Evolutionary conservation across 2,113 vertebrate genomes (phyloP).

Genomic region (Oostethus manadensis): DNA sequence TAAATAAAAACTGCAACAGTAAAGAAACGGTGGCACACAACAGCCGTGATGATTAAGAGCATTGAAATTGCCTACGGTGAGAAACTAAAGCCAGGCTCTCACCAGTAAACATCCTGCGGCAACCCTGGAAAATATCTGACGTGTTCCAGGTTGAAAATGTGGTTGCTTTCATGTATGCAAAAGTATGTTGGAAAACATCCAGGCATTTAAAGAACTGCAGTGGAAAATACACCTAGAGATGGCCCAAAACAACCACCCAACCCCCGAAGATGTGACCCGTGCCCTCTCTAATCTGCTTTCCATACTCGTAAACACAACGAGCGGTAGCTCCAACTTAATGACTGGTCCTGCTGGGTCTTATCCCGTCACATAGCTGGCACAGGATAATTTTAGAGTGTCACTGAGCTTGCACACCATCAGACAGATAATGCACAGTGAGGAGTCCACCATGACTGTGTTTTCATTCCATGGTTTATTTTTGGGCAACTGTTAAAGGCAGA

Average conservation of each 20-base stretch:
- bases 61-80: constrained; percentile 34
- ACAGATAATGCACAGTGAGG: constrained; percentile 8
- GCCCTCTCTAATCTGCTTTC: constrained; percentile 60
- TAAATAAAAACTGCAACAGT: too few relatives aligned
- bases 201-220: constrained; percentile 8
- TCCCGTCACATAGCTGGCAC: neutral
- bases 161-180: constrained; percentile 5
- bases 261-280: constrained; percentile 57
- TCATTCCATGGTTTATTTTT: constrained; percentile 52
- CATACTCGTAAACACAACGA: constrained; percentile 40
- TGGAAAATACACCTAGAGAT: constrained; percentile 15
- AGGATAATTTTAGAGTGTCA: neutral
- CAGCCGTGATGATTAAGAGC: constrained; percentile 53
- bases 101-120: constrained; percentile 63
- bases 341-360: constrained; percentile 4
- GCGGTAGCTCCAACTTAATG: constrained; percentile 36
- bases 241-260: too few relatives aligned
- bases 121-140: constrained; percentile 50
- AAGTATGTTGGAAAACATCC: constrained; percentile 9
- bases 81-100: constrained; percentile 28
- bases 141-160: constrained; percentile 27
- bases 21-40: constrained; percentile 22
- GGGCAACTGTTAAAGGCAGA: constrained; percentile 27
- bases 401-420: constrained; percentile 3
- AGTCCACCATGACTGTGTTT: constrained; percentile 38